Percentiles rank a stretch among this genome's conserved stretches.
Conservation (phyloP, 2,888 invertebrate genomes). For the Ichneumon xanthorius region DNA sequence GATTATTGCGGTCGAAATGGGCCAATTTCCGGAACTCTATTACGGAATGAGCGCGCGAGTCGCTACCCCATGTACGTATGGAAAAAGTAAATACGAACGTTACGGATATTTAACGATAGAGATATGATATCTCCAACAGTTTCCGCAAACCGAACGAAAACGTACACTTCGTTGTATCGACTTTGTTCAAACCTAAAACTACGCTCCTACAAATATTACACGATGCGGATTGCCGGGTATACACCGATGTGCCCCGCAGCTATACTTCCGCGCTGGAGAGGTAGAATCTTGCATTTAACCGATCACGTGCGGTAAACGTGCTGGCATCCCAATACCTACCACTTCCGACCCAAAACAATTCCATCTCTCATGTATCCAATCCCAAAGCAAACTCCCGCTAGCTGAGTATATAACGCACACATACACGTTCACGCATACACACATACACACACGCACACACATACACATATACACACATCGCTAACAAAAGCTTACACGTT, state of each 20-base stretch:
- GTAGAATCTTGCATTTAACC: conserved; percentile 38
- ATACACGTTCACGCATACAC: not conserved
- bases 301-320: conserved; percentile 46
- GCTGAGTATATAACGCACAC: not conserved
- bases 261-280: not conserved
- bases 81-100: conserved; percentile 48
- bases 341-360: conserved; percentile 72
- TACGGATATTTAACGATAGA: conserved; percentile 54
- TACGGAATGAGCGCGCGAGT: conserved; percentile 42
- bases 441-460: not conserved
- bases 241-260: not conserved
- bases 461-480: not conserved
- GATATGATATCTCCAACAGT: conserved; percentile 54
- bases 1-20: conserved; percentile 68
- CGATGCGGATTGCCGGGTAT: conserved; percentile 6
- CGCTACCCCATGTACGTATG: conserved; percentile 11
- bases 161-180: conserved; percentile 2
- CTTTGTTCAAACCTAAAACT: conserved; percentile 50
- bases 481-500: conserved; percentile 30
- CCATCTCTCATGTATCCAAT: conserved; percentile 72
- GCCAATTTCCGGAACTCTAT: conserved; percentile 65
- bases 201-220: conserved; percentile 42
- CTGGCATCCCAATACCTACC: conserved; percentile 24
- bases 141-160: conserved; percentile 45
- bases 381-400: conserved; percentile 49